Percentiles rank a stretch among this genome's conserved stretches.
These are phyloP conservation scores for Leptinotarsa undecemlineata DNA, from an alignment of 1,140 invertebrate genomes.

Conservation along the genomic window DNA sequence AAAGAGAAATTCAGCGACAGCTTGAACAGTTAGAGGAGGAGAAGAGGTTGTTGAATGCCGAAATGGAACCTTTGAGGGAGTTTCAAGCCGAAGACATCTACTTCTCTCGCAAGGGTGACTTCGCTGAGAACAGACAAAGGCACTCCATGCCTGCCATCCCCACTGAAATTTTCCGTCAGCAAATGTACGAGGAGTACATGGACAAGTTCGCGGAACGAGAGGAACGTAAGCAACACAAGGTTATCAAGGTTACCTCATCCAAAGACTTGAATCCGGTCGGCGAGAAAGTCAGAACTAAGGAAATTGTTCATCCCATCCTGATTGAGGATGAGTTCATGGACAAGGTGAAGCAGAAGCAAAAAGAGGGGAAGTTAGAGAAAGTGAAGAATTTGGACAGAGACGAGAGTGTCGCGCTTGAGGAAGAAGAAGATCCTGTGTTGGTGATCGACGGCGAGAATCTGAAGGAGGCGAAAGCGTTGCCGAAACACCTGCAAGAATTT, in stretches of 20 bases:
- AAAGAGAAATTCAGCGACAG: slow-evolving; percentile 67
- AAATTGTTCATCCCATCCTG: slow-evolving; percentile 59
- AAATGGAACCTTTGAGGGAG: slow-evolving; percentile 38
- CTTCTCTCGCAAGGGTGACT: slow-evolving; percentile 50
- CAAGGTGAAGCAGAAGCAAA: slow-evolving; percentile 62
- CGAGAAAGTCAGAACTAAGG: slow-evolving; percentile 25
- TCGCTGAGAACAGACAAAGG: slow-evolving; percentile 36
- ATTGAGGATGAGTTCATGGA: slow-evolving; percentile 76
- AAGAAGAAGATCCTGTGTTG: slow-evolving; percentile 56
- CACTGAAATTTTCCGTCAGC: slow-evolving; percentile 70
- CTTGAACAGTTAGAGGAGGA: slow-evolving; percentile 63
- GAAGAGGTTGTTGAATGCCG: slow-evolving; percentile 53
- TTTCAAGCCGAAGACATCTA: slow-evolving; percentile 47
- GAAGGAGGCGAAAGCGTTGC: slow-evolving; percentile 65
- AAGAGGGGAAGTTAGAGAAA: slow-evolving; percentile 52
- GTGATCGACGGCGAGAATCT: slow-evolving; percentile 65
- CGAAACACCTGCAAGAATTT: slow-evolving; percentile 75
- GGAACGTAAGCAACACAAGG: slow-evolving; percentile 74
- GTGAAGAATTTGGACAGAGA: slow-evolving; percentile 50
- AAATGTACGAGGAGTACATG: slow-evolving; percentile 84
- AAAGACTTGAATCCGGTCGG: slow-evolving; percentile 26
- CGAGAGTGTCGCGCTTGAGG: slow-evolving; percentile 30
- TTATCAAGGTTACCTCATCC: slow-evolving; percentile 68
- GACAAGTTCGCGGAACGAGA: slow-evolving; percentile 76
- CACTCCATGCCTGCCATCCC: slow-evolving; percentile 53